These are phyloP conservation scores for Aplocera efformata DNA, from an alignment of 2,888 invertebrate genomes.

Conservation along the genomic window DNA sequence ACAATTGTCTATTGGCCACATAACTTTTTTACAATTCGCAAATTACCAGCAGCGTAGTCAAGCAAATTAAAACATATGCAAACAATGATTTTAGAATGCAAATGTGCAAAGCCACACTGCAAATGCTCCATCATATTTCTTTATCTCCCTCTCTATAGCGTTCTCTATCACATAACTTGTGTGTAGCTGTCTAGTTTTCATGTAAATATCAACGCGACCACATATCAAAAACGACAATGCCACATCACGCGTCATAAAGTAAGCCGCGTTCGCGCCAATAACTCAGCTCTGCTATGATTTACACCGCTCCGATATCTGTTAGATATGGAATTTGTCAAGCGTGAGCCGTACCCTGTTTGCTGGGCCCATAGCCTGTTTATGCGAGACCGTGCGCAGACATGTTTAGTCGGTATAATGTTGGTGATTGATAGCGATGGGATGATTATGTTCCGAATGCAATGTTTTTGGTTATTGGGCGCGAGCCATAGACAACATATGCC, in stretches of 20 bases:
- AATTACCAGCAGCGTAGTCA: too few relatives aligned
- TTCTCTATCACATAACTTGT: too few relatives aligned
- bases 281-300: conserved; percentile 50
- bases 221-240: conserved; percentile 21
- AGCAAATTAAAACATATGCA: too few relatives aligned
- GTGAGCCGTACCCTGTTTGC: conserved; percentile 24
- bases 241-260: conserved; percentile 30
- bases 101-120: too few relatives aligned
- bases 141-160: too few relatives aligned
- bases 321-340: conserved; percentile 74
- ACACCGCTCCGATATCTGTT: conserved; percentile 69
- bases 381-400: conserved; percentile 45
- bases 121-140: too few relatives aligned
- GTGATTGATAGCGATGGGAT: conserved; percentile 15
- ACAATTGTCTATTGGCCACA: too few relatives aligned
- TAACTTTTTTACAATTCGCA: too few relatives aligned
- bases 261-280: conserved; percentile 35
- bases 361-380: conserved; percentile 57
- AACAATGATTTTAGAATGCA: too few relatives aligned
- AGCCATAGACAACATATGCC: too few relatives aligned
- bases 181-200: conserved; percentile 4
- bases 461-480: too few relatives aligned
- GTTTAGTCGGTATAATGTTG: conserved; percentile 4
- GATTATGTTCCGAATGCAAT: not conserved
- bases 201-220: conserved; percentile 14